Base-by-base conservation (phyloP, 2,797 vertebrate genomes). In the Molossus molossus region DNA sequence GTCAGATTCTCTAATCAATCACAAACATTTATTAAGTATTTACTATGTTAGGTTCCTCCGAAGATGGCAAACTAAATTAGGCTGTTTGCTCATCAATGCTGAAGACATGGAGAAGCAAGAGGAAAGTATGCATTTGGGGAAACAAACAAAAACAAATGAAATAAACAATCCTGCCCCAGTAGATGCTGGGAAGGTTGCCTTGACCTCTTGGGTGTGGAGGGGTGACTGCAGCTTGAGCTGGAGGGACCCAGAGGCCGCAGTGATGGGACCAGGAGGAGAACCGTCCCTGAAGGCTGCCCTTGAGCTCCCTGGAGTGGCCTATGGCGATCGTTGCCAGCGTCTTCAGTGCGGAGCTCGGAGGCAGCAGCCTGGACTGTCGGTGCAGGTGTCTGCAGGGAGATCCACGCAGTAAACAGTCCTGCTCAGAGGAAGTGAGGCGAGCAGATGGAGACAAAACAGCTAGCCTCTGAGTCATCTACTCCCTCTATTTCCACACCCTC, bases 1-100 rank as follows among this genome's bases (percentile, higher is more conserved):
- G 23, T 33, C 75, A 57, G 58, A 37, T 21, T 86, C 7, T 11
- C 55, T 29, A 70, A 77, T 72, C 69, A 76, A 81, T 37, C 50
- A 64, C 45, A 76, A 75, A 75, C 23, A 29, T 45, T 69, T 48
- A 88, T 80, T 81, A 85, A 80, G 23, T 76, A 89, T 89, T 81
- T 94, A 92, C 9, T 53, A 45, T 21, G 20, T 27, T 64, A 81
- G 33, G 75, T 57, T 95, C 29, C 84, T 81, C n/a, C 21, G 23
- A 67, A 73, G 77, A 88, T 11, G 58, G 77, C 10, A 87, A 72
- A 53, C 27, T 55, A 76, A 70, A 53, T 85, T 29, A 64, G 55
- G 72, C 23, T 55, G 48, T 67, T 89, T 76, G 45, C 70, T 94
- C 25, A 72, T 73, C 64, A 45, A 14, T 58, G 70, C 12, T 72